A percentile compares a stretch with the other conserved stretches of the same genome.
Evolutionary conservation across 2,797 vertebrate species (phyloP).

Genomic region (Arnoldichthys spilopterus): DNA sequence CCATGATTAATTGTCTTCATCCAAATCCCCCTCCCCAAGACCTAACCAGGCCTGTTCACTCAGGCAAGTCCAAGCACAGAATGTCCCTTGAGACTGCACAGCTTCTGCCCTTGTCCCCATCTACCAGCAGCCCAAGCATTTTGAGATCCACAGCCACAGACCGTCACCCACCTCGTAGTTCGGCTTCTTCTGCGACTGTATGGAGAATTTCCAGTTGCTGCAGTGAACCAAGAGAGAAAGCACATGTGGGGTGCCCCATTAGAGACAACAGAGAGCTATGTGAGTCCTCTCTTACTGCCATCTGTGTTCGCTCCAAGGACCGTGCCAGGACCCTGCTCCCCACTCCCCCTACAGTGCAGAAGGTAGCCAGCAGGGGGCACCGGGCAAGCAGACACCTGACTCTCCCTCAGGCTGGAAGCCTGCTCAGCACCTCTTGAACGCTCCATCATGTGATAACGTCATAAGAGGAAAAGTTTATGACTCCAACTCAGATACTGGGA

Average conservation of each 20-base stretch:
- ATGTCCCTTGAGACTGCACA: not conserved
- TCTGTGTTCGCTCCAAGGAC: not conserved
- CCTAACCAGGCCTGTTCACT: not conserved
- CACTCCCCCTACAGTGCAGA: constrained; percentile 54
- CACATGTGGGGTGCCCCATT: not conserved
- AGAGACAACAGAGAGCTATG: not conserved
- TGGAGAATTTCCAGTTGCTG: not conserved
- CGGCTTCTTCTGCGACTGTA: not conserved
- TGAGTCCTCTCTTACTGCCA: not conserved
- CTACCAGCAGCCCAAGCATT: not conserved
- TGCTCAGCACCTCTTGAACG: constrained; percentile 42
- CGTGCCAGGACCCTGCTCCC: constrained; percentile 25
- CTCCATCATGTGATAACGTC: too few species aligned
- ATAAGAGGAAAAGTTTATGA: too few species aligned
- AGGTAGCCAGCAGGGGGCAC: constrained; percentile 49
- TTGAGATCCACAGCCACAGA: not conserved
- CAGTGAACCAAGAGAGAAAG: not conserved
- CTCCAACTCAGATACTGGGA: not conserved
- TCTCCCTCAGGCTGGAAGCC: constrained; percentile 22
- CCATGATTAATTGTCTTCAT: not conserved
- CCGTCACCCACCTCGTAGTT: not conserved
- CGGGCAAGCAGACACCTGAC: constrained; percentile 31
- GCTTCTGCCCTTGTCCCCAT: not conserved
- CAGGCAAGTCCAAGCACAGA: constrained; percentile 1
- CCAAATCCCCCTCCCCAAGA: constrained; percentile 30